These are phyloP conservation scores for Sminthurinus aureus DNA, from an alignment of 2,888 invertebrate species.

Conservation along the genomic window DNA sequence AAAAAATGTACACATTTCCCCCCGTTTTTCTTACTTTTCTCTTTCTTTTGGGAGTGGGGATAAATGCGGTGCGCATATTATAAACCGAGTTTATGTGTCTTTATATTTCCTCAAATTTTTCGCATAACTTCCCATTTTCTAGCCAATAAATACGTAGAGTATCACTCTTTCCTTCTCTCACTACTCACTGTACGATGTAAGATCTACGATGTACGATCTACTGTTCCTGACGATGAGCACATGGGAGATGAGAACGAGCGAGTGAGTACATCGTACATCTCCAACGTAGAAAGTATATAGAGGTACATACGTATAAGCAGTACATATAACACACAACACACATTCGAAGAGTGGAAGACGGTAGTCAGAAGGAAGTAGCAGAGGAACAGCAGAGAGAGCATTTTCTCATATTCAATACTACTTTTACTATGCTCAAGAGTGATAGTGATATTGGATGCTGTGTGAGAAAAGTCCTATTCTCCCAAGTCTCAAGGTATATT, in stretches of 20 bases:
- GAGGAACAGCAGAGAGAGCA: background rate
- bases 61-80: constrained; percentile 28
- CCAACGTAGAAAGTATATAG: background rate
- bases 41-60: background rate
- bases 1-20: no score
- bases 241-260: background rate
- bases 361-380: background rate
- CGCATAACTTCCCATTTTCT: constrained; percentile 31
- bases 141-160: constrained; percentile 24
- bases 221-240: background rate
- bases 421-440: no score
- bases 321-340: no score
- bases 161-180: background rate
- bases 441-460: no score
- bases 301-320: background rate
- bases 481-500: no score
- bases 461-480: no score
- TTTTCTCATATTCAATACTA: no score
- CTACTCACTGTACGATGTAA: background rate
- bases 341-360: no score
- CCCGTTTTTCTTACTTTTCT: constrained; percentile 6
- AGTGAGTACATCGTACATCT: background rate
- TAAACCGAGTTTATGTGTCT: constrained; percentile 26
- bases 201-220: background rate
- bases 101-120: constrained; percentile 29